phyloP scores from a whole-genome alignment of 2,888 invertebrate genomes.

The Andrena bicolor region DNA sequence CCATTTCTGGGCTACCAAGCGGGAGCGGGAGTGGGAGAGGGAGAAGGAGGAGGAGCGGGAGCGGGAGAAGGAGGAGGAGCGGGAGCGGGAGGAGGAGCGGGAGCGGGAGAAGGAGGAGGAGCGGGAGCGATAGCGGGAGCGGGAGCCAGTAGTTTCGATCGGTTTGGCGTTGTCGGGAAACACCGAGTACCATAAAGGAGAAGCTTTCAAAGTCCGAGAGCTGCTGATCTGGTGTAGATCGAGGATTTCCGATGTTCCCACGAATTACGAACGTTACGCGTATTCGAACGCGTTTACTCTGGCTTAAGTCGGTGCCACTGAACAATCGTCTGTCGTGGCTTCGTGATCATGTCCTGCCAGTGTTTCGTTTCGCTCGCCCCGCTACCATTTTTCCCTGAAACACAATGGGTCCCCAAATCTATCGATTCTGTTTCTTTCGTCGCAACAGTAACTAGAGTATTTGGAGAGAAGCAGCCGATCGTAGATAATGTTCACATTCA shows the following conservation, averaged over 20 bases:
- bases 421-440: neutral
- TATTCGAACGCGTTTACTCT: slow-evolving; percentile 87
- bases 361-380: slow-evolving; percentile 98
- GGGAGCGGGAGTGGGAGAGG: neutral
- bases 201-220: slow-evolving; percentile 16
- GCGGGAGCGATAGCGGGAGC: neutral
- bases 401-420: slow-evolving; percentile 35
- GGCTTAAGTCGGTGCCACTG: slow-evolving; percentile 99
- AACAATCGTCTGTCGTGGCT: slow-evolving; percentile 97
- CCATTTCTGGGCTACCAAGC: neutral
- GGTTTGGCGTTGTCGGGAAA: slow-evolving; percentile 25
- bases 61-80: too few relatives aligned
- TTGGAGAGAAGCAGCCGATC: neutral
- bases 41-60: neutral
- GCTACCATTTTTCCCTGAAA: slow-evolving; percentile 96
- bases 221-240: slow-evolving; percentile 19
- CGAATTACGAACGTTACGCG: slow-evolving; percentile 1
- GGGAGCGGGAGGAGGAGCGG: neutral
- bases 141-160: slow-evolving; percentile 15
- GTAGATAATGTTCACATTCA: too few relatives aligned
- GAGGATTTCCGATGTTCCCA: slow-evolving; percentile 24
- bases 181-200: slow-evolving; percentile 9
- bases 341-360: slow-evolving; percentile 99
- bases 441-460: neutral
- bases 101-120: too few relatives aligned